Evolutionary conservation across 1,140 invertebrate species (phyloP).

Genomic region (Luehdorfia chinensis): DNA sequence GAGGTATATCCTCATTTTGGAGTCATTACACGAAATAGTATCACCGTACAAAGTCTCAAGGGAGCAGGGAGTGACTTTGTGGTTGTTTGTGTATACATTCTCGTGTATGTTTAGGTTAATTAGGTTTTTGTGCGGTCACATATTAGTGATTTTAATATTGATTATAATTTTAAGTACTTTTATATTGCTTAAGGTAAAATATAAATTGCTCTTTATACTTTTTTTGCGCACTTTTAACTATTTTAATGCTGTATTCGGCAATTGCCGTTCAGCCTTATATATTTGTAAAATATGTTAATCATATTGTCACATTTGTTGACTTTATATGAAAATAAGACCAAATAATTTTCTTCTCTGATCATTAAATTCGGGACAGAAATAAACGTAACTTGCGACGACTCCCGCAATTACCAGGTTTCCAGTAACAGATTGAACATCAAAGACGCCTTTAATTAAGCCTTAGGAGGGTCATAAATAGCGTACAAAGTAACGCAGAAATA

Average conservation of each 20-base stretch:
- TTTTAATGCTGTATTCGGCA: no score
- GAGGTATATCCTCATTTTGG: constrained; percentile 69
- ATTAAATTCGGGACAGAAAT: constrained; percentile 27
- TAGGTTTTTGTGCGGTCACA: constrained; percentile 66
- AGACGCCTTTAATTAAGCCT: constrained; percentile 62
- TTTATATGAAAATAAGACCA: constrained; percentile 13
- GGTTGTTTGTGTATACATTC: constrained; percentile 61
- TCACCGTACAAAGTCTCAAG: constrained; percentile 62
- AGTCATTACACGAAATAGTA: constrained; percentile 76
- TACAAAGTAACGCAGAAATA: constrained; percentile 59
- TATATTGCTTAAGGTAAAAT: neutral
- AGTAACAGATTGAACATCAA: constrained; percentile 72
- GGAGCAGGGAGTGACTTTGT: constrained; percentile 54
- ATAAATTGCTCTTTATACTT: no score
- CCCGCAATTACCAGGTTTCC: constrained; percentile 56
- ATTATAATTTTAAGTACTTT: neutral
- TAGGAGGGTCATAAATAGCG: constrained; percentile 60
- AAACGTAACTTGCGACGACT: constrained; percentile 39
- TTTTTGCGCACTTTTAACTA: no score
- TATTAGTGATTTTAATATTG: constrained; percentile 34
- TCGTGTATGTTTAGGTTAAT: constrained; percentile 72
- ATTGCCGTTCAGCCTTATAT: no score
- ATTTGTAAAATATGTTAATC: no score
- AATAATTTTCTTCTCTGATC: no score
- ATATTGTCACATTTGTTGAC: no score